A percentile compares a stretch with the other conserved stretches of the same genome.
phyloP scores from a whole-genome alignment of 2,888 invertebrate genomes.

The Cheilosia pagana region DNA sequence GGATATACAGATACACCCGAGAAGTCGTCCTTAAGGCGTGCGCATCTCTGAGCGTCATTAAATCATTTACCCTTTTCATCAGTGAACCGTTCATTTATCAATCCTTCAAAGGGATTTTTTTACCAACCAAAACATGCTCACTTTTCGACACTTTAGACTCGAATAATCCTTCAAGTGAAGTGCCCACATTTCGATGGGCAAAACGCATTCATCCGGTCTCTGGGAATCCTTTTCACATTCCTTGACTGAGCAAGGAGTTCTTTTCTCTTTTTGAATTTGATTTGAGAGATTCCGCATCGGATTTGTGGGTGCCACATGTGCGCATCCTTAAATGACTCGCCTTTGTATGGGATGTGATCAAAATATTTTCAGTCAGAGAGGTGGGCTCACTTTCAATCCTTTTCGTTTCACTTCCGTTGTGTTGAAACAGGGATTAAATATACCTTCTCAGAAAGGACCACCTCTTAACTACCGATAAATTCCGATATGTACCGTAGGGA shows the following conservation, averaged over 20 bases:
- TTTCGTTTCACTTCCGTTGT: background rate
- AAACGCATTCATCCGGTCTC: conserved; percentile 46
- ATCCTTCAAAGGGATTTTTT: conserved; percentile 29
- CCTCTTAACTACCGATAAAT: background rate
- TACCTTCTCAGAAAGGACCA: background rate
- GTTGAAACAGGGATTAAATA: background rate
- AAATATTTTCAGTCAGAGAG: conserved; percentile 35
- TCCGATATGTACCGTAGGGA: background rate
- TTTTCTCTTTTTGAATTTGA: background rate
- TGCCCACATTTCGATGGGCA: conserved; percentile 27
- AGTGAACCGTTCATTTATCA: conserved; percentile 31
- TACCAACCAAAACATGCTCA: conserved; percentile 16
- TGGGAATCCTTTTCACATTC: conserved; percentile 34
- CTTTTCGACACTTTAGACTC: conserved; percentile 28
- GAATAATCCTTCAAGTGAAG: conserved; percentile 58
- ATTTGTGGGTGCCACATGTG: conserved; percentile 23
- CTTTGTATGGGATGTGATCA: conserved; percentile 35
- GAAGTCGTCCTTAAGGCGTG: conserved; percentile 38
- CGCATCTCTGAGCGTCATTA: conserved; percentile 40
- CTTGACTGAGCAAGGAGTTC: background rate
- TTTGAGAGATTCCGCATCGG: conserved; percentile 25
- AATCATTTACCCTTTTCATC: conserved; percentile 52
- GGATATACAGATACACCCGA: background rate
- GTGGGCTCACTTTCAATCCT: background rate
- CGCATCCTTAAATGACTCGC: conserved; percentile 47